phyloP scores from a whole-genome alignment of 2,888 invertebrate species.

The Cantharis rufa region DNA sequence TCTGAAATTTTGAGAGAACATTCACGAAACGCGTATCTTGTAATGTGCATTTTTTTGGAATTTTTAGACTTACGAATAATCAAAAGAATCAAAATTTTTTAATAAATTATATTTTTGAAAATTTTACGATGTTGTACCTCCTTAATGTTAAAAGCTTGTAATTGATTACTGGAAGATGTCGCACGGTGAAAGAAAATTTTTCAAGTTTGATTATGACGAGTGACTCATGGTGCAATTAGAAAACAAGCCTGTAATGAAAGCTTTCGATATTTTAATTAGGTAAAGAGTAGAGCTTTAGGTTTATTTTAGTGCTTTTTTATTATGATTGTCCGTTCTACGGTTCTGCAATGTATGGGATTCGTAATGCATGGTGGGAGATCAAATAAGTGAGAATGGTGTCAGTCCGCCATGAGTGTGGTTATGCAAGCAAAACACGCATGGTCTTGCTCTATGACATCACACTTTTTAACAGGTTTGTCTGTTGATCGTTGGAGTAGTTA shows the following conservation, averaged over 20 bases:
- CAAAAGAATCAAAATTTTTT: too few relatives aligned
- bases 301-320: conserved; percentile 5
- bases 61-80: too few relatives aligned
- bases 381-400: conserved; percentile 42
- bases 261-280: not conserved
- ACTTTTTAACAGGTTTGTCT: conserved; percentile 34
- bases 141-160: not conserved
- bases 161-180: not conserved
- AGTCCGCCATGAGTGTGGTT: conserved; percentile 39
- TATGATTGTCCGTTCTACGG: not conserved
- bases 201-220: not conserved
- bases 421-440: conserved; percentile 39
- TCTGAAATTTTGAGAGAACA: too few relatives aligned
- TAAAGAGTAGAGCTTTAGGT: not conserved
- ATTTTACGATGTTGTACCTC: too few relatives aligned
- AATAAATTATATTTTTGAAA: too few relatives aligned
- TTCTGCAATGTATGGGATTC: not conserved
- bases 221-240: not conserved
- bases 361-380: conserved; percentile 23
- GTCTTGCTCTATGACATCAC: conserved; percentile 39
- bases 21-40: too few relatives aligned
- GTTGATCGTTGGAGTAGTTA: conserved; percentile 4
- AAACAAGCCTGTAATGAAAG: not conserved
- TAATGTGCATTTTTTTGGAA: too few relatives aligned
- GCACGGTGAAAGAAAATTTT: not conserved